phyloP scores from a whole-genome alignment of 2,888 invertebrate species.

The Holacanthella duospinosa region DNA sequence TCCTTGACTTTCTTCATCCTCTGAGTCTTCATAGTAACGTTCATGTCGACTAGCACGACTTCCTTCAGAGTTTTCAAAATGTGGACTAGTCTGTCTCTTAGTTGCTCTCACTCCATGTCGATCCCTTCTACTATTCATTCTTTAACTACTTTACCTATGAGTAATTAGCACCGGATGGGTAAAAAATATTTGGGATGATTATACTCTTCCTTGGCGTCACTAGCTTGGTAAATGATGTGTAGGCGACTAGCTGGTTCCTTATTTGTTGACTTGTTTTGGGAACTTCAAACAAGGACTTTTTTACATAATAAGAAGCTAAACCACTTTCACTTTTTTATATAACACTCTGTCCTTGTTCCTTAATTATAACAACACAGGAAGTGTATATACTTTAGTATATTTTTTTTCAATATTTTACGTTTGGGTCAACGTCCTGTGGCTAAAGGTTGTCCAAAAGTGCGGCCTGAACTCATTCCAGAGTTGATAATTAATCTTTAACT shows the following conservation, averaged over 20 bases:
- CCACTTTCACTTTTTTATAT: slow-evolving; percentile 2
- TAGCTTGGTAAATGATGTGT: neutral
- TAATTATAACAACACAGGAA: no score
- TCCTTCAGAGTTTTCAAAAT: neutral
- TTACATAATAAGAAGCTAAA: neutral
- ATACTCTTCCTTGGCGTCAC: neutral
- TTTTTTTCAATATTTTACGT: no score
- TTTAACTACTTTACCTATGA: neutral
- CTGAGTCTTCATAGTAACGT: neutral
- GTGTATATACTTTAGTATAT: no score
- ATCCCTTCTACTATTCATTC: no score
- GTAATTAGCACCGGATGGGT: neutral
- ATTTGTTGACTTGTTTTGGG: no score
- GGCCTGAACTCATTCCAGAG: no score
- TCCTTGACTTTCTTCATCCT: neutral
- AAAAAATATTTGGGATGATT: neutral
- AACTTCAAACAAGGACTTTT: neutral
- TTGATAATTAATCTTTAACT: no score
- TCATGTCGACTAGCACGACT: neutral
- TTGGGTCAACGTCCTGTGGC: no score
- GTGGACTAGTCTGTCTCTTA: no score
- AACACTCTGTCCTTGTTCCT: no score
- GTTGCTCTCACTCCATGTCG: no score
- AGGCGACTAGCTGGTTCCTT: neutral
- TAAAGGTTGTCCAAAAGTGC: no score